phyloP scores from a whole-genome alignment of 1,140 invertebrate genomes.

The Helicoverpa armigera region DNA sequence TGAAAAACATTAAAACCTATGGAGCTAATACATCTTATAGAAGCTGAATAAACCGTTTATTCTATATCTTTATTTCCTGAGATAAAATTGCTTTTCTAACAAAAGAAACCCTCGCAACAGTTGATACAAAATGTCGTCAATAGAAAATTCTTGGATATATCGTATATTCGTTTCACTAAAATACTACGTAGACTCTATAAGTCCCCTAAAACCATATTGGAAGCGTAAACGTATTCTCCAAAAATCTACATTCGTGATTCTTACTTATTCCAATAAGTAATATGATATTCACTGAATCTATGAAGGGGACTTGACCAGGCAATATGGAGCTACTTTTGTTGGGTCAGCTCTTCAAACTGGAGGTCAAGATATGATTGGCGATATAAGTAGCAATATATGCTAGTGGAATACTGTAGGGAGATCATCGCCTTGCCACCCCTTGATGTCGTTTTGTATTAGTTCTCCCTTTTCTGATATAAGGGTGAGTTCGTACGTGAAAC shows the following conservation, averaged over 20 bases:
- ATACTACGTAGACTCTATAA: constrained; percentile 27
- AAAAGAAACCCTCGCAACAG: background rate
- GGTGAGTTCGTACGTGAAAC: constrained; percentile 50
- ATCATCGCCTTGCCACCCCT: constrained; percentile 49
- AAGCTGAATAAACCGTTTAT: too few relatives aligned
- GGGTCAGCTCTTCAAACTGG: background rate
- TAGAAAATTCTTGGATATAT: background rate
- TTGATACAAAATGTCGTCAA: constrained; percentile 29
- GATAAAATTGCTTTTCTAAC: background rate
- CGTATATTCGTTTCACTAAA: constrained; percentile 14
- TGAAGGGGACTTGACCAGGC: constrained; percentile 48
- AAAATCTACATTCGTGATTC: constrained; percentile 62
- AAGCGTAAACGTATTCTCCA: constrained; percentile 53
- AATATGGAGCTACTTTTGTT: background rate
- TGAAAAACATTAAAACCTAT: too few relatives aligned
- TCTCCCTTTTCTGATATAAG: constrained; percentile 49
- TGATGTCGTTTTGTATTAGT: constrained; percentile 57
- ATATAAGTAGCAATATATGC: constrained; percentile 41
- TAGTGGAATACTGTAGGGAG: constrained; percentile 50
- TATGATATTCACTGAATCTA: constrained; percentile 62
- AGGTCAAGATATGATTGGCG: constrained; percentile 35
- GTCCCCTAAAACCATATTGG: constrained; percentile 46
- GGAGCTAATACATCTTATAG: too few relatives aligned
- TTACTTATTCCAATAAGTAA: constrained; percentile 65
- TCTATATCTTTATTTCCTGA: too few relatives aligned